These are phyloP conservation scores for Cavia porcellus DNA, from an alignment of 2,113 vertebrate genomes.

Conservation along the genomic window DNA sequence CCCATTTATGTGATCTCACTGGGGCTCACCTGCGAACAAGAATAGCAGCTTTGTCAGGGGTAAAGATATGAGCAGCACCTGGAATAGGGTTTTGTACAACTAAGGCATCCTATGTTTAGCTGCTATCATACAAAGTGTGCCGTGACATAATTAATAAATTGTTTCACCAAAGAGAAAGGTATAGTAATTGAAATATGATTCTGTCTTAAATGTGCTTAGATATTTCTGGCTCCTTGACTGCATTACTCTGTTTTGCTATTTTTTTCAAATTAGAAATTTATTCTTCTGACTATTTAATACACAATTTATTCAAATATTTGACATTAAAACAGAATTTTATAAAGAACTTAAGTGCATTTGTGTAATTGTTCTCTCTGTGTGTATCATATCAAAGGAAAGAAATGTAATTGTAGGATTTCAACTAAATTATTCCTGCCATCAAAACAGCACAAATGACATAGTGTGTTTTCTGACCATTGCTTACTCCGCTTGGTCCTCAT, in stretches of 20 bases:
- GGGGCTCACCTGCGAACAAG: background rate
- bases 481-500: background rate
- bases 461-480: background rate
- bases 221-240: background rate
- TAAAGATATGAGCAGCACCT: background rate
- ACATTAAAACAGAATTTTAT: background rate
- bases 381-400: background rate
- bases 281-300: background rate
- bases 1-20: background rate
- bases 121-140: background rate
- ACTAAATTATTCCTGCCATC: background rate
- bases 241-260: background rate
- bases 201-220: background rate
- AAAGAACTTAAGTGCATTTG: conserved; percentile 1
- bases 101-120: background rate
- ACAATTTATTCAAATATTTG: background rate
- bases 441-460: background rate
- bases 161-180: conserved; percentile 6
- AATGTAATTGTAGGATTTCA: background rate
- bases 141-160: conserved; percentile 15
- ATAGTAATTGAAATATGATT: background rate
- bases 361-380: background rate
- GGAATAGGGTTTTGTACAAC: background rate
- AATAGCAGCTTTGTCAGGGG: background rate
- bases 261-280: background rate